Percentiles rank a stretch among this genome's conserved stretches.
phyloP scores from a whole-genome alignment of 2,113 vertebrate species.

The Falco punctatus region DNA sequence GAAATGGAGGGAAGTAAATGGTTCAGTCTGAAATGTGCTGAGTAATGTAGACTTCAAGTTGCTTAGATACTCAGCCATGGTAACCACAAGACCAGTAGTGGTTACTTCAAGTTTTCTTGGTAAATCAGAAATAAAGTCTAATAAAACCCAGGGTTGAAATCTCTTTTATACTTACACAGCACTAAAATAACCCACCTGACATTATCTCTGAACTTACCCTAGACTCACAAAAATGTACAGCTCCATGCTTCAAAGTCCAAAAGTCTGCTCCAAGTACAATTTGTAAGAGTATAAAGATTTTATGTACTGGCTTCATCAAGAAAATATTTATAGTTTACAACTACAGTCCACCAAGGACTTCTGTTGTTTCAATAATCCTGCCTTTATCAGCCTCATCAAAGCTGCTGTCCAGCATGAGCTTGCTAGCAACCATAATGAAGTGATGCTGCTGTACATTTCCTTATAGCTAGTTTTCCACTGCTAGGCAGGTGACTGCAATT shows the following conservation, averaged over 20 bases:
- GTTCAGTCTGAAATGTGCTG: not conserved
- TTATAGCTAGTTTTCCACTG: conserved; percentile 53
- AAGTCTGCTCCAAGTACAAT: not conserved
- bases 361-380: conserved; percentile 25
- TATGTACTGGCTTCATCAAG: not conserved
- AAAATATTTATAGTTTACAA: not conserved
- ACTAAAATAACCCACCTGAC: not conserved
- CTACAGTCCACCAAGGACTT: not conserved
- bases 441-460: conserved; percentile 32
- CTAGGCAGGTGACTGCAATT: conserved; percentile 64
- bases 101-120: not conserved
- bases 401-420: conserved; percentile 46
- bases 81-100: not conserved
- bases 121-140: not conserved
- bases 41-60: not conserved
- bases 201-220: not conserved
- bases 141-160: not conserved
- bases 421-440: conserved; percentile 44
- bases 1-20: not conserved
- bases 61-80: not conserved
- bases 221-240: not conserved
- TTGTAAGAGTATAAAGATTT: not conserved
- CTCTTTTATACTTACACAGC: not conserved
- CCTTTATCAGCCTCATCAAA: conserved; percentile 39
- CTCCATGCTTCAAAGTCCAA: not conserved